Evolutionary conservation across 2,113 vertebrate species (phyloP).

Genomic region (Tursiops truncatus): DNA sequence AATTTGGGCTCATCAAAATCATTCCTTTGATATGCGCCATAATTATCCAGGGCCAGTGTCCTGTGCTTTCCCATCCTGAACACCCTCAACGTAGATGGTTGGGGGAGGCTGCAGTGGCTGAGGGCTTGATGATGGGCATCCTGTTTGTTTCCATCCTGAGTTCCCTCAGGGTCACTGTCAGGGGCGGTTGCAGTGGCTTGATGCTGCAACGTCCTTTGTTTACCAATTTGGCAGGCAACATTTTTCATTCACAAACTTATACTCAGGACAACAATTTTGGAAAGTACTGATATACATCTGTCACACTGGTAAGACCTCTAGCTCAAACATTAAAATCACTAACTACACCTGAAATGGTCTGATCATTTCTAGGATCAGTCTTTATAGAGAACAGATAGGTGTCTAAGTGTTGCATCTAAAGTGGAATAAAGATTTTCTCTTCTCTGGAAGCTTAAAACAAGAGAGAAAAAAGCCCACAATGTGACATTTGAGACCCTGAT

Average conservation of each 20-base stretch:
- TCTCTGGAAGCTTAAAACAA: background rate
- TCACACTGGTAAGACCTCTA: background rate
- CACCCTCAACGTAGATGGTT: background rate
- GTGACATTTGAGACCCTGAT: background rate
- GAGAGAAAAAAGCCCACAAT: background rate
- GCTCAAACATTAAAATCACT: background rate
- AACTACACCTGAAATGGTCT: background rate
- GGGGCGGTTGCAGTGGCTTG: background rate
- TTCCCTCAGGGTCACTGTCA: background rate
- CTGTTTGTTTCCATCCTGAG: background rate
- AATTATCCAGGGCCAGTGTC: background rate
- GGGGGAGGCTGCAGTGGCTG: background rate
- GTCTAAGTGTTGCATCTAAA: background rate
- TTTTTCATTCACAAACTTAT: background rate
- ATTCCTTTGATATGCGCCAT: background rate
- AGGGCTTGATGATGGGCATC: background rate
- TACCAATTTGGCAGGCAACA: background rate
- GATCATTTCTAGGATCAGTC: background rate
- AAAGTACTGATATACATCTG: background rate
- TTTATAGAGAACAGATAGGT: background rate
- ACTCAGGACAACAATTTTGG: background rate
- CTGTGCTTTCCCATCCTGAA: background rate
- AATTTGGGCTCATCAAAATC: background rate
- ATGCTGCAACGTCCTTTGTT: background rate
- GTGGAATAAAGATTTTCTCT: background rate